phyloP scores from a whole-genome alignment of 2,797 vertebrate genomes.

The Chloroceryle inda region DNA sequence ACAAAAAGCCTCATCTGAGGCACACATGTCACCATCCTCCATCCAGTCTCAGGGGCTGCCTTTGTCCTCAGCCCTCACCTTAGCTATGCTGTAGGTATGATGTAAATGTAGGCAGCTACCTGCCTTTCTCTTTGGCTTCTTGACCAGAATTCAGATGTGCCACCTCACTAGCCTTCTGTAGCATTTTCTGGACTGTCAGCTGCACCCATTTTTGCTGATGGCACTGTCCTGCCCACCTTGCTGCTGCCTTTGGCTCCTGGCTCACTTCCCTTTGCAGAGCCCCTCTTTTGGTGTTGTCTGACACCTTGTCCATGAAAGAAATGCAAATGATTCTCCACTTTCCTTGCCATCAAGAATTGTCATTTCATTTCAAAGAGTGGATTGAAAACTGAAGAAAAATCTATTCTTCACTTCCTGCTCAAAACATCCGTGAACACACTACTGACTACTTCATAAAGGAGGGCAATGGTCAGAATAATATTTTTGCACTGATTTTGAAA shows the following conservation, averaged over 20 bases:
- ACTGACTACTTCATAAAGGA: not conserved
- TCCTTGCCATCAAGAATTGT: not conserved
- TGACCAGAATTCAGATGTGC: not conserved
- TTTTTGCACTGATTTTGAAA: not conserved
- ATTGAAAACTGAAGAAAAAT: not conserved
- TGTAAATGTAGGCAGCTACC: not conserved
- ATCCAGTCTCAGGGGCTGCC: too few relatives aligned
- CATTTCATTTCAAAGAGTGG: not conserved
- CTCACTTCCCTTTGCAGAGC: not conserved
- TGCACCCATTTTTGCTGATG: accelerated
- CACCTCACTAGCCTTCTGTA: not conserved
- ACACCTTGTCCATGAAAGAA: not conserved
- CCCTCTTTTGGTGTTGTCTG: not conserved
- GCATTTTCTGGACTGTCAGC: not conserved
- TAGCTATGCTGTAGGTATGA: not conserved
- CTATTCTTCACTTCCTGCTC: not conserved
- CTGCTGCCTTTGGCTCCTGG: not conserved
- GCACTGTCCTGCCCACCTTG: not conserved
- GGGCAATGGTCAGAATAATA: not conserved
- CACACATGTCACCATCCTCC: not conserved
- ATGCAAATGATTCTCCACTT: not conserved
- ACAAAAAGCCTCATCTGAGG: too few relatives aligned
- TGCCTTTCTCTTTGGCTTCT: not conserved
- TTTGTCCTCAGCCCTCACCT: not conserved
- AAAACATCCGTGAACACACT: not conserved